A percentile compares a stretch with the other conserved stretches of the same genome.
Evolutionary conservation across 2,797 vertebrate species (phyloP).

Genomic region (Sylvia borin): DNA sequence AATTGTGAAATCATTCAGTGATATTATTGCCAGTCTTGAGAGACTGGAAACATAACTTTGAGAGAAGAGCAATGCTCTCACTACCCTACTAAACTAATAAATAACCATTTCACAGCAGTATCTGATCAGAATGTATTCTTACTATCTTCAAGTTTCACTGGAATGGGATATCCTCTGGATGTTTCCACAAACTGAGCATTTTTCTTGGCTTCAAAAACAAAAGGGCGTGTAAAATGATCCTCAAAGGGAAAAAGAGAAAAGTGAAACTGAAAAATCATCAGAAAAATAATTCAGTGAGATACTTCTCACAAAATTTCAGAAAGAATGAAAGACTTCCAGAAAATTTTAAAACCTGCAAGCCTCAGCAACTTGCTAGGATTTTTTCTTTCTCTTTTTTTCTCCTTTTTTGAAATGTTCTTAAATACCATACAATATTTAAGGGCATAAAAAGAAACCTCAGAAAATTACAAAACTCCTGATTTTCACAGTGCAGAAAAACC

Average conservation of each 20-base stretch:
- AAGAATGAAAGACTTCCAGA: background rate
- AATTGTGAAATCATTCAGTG: background rate
- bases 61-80: background rate
- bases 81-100: background rate
- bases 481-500: constrained; percentile 30
- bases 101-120: background rate
- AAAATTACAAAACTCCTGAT: constrained; percentile 1
- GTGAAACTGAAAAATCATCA: background rate
- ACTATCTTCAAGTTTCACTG: background rate
- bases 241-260: background rate
- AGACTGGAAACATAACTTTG: background rate
- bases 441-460: background rate
- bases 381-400: background rate
- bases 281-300: background rate
- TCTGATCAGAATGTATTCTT: background rate
- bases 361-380: background rate
- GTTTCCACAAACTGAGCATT: background rate
- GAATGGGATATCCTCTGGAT: background rate
- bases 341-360: background rate
- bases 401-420: background rate
- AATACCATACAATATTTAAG: background rate
- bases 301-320: background rate
- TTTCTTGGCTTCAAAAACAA: background rate
- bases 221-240: background rate
- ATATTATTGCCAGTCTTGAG: background rate